Base-by-base conservation (phyloP, 1,140 invertebrate genomes). In the Zaprionus inermis region DNA sequence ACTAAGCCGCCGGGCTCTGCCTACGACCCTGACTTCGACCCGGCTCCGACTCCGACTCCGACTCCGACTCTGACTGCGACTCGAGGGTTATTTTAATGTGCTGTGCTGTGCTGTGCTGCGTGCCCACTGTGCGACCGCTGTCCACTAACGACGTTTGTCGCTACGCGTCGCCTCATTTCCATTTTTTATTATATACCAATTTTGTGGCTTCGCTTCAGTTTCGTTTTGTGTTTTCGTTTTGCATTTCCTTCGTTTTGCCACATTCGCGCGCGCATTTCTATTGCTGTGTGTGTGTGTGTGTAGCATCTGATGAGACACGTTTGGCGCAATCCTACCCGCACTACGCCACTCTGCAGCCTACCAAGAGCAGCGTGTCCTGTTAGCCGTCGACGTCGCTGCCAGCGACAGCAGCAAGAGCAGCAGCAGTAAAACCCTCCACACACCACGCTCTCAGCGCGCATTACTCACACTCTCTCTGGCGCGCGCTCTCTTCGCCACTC, bases 271-370 rank as follows among this genome's bases (percentile, higher is more conserved):
- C 44, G 44, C 18, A 49, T 49, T 49, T 49, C 44, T 49, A 49
- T n/a, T n/a, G 3, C 44, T 54, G n/a, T 30, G 14, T 9, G 14
- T n/a, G 51, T 54, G 51, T 28, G 24, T 16, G 51, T 52, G 49
- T 52, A 70, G 66, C 72, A 63, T 74, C 59, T 57, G 72, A 70
- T 70, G 58, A 57, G 58, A 74, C 72, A 74, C 58, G 72, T 64
- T 74, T 70, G 28, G 24, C 11, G 49, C 57, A 63, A 61, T 58
- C 66, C 72, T 72, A 70, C 38, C 16, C 60, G 51, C 65, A 30
- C 56, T 9, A 16, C 69, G 60, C 18, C 56, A 28, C 24, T 55
- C 54, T 38, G 36, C 66, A 34, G 38, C 57, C 22, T 18, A 18
- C 38, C 60, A 49, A 54, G n/a, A 63, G 22, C 61, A 66, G 54